Evolutionary conservation across 2,797 vertebrate species (phyloP), one percentile per base, ranked within the genome.

Genomic region (Ispidina picta): DNA sequence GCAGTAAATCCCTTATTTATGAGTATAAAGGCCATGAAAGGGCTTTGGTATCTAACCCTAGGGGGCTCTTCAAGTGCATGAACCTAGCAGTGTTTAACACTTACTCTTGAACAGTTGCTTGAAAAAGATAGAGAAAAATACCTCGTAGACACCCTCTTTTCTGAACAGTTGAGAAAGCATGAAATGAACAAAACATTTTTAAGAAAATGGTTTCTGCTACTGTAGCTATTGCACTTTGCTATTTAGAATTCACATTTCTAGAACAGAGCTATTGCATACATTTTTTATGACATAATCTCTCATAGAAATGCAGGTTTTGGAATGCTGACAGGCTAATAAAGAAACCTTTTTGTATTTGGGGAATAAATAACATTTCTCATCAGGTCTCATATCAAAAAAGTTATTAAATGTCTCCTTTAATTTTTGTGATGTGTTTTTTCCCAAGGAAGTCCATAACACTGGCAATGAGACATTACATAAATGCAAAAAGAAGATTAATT

Each of bases 251-350:
- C 76, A 72, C 58, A 66, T 81, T 95, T 96, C 85, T 95, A 48
- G 86, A 84, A 80, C 41, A 86, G 70, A 94, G 69, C 65, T 90
- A 80, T 91, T 96, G 94, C 92, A 95, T 97, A 75, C 91, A 95
- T 96, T 95, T 97, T 97, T 96, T 72, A 96, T 97, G 94, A 97
- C 90, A 96, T 78, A 93, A 91, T 95, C 95, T 96, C 78, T 97
- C 94, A 90, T 88, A 92, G 95, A 97, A 97, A 97, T 95, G 94
- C 69, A 95, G 87, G 37, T 94, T 90, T 93, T 91, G 88, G 87
- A 96, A 90, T 91, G 91, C 70, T 92, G 93, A 94, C 93, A 96
- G 92, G 83, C 80, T 95, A 95, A 94, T 96, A 96, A 94, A 88
- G 90, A 96, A 95, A 87, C 59, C 48, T 93, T 90, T 90, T 77